phyloP scores from a whole-genome alignment of 2,888 invertebrate species.

The Lutraria lutraria region DNA sequence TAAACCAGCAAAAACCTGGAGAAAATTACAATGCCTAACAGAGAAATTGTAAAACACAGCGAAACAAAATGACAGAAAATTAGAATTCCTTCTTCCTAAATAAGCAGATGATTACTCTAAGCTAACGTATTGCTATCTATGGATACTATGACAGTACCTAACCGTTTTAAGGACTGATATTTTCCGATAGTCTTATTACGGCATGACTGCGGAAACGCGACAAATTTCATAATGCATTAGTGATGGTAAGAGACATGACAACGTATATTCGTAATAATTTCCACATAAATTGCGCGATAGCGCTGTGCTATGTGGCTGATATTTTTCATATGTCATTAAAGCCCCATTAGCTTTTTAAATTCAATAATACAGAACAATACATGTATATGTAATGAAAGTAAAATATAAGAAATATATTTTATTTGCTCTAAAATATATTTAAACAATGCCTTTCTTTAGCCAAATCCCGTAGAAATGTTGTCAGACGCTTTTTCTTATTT shows the following conservation, averaged over 20 bases:
- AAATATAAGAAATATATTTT: no score
- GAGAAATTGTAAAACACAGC: background rate
- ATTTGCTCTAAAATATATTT: no score
- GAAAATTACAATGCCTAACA: background rate
- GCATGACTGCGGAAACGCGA: background rate
- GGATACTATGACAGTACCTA: background rate
- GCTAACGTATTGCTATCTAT: background rate
- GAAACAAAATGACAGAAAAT: conserved; percentile 1
- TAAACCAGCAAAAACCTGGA: background rate
- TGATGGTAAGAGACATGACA: background rate
- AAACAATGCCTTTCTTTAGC: no score
- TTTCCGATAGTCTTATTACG: background rate
- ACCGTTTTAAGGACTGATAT: background rate
- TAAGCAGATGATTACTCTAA: background rate
- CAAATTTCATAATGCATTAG: background rate
- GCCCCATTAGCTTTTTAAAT: no score
- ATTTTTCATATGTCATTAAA: no score
- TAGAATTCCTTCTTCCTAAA: background rate
- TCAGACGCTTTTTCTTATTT: no score
- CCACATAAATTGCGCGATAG: no score
- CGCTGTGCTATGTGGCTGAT: no score
- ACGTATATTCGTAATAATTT: background rate
- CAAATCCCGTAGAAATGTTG: no score
- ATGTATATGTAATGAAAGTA: no score
- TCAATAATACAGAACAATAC: no score